Evolutionary conservation across 2,888 invertebrate genomes (phyloP).

Genomic region (Tachina grossa): DNA sequence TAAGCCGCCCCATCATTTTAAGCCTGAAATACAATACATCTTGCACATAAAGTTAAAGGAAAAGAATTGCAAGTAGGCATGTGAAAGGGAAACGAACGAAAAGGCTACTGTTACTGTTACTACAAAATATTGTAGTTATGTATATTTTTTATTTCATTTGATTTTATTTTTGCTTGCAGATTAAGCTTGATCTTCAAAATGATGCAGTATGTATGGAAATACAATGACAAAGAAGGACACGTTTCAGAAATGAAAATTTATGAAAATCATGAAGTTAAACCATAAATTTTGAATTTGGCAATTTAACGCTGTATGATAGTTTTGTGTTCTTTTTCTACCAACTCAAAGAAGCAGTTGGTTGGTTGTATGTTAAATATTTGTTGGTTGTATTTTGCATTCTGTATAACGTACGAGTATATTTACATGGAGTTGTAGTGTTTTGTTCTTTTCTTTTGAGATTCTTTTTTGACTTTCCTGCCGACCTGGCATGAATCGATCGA

Average conservation of each 20-base stretch:
- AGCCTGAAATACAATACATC: slow-evolving; percentile 67
- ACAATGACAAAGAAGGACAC: slow-evolving; percentile 75
- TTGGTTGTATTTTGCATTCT: slow-evolving; percentile 47
- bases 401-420: slow-evolving; percentile 52
- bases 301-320: slow-evolving; percentile 73
- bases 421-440: slow-evolving; percentile 56
- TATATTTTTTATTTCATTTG: neutral
- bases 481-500: slow-evolving; percentile 71
- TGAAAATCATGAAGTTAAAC: slow-evolving; percentile 79
- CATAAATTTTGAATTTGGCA: slow-evolving; percentile 78
- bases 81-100: slow-evolving; percentile 20
- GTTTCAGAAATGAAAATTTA: slow-evolving; percentile 79
- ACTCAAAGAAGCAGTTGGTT: neutral
- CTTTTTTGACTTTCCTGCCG: slow-evolving; percentile 63
- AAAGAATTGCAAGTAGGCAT: slow-evolving; percentile 10
- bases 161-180: neutral
- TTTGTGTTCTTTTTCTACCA: slow-evolving; percentile 17
- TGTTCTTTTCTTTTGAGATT: slow-evolving; percentile 26
- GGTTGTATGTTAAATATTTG: slow-evolving; percentile 48
- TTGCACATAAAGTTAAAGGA: slow-evolving; percentile 29
- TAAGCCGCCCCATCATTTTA: slow-evolving; percentile 71
- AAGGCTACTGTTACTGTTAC: slow-evolving; percentile 60
- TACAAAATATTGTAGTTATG: slow-evolving; percentile 34
- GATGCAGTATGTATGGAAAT: slow-evolving; percentile 63
- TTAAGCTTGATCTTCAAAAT: slow-evolving; percentile 65